Percentiles rank a stretch among this genome's conserved stretches.
phyloP scores from a whole-genome alignment of 2,888 invertebrate species.

The Dicyrtomina minuta region DNA sequence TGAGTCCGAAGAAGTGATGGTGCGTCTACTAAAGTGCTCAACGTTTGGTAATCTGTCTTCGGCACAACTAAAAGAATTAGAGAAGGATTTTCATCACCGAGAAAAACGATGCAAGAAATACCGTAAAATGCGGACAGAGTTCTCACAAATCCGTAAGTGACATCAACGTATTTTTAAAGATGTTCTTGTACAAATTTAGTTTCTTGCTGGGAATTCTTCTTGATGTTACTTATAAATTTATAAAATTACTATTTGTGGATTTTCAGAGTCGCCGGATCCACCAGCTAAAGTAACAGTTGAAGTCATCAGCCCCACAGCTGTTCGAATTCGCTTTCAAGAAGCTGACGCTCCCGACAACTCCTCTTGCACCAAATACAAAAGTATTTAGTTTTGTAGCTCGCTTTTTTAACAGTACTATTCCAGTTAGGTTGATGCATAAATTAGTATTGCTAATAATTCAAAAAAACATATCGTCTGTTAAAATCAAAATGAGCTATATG shows the following conservation, averaged over 20 bases:
- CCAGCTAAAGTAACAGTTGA: constrained; percentile 78
- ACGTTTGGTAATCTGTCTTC: constrained; percentile 50
- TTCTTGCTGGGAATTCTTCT: no score
- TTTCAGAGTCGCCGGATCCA: constrained; percentile 71
- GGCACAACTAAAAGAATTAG: constrained; percentile 62
- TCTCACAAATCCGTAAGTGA: constrained; percentile 78
- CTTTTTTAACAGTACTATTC: no score
- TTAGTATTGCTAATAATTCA: no score
- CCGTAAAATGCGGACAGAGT: constrained; percentile 78
- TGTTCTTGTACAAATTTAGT: no score
- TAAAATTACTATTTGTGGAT: no score
- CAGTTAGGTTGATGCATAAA: no score
- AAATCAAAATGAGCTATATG: no score
- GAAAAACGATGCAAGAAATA: constrained; percentile 77
- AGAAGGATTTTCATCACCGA: constrained; percentile 84
- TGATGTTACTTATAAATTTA: no score
- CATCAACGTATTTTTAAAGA: no score
- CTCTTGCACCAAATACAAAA: constrained; percentile 87
- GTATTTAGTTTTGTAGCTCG: no score
- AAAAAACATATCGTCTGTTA: no score
- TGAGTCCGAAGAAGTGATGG: constrained; percentile 60
- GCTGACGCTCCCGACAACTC: constrained; percentile 69
- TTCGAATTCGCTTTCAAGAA: constrained; percentile 66
- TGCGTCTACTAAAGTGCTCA: no score
- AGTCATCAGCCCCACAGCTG: constrained; percentile 66